Conservation (phyloP, 35 echinoderm and acorn worm species). For the Heliocidaris tuberculata region DNA sequence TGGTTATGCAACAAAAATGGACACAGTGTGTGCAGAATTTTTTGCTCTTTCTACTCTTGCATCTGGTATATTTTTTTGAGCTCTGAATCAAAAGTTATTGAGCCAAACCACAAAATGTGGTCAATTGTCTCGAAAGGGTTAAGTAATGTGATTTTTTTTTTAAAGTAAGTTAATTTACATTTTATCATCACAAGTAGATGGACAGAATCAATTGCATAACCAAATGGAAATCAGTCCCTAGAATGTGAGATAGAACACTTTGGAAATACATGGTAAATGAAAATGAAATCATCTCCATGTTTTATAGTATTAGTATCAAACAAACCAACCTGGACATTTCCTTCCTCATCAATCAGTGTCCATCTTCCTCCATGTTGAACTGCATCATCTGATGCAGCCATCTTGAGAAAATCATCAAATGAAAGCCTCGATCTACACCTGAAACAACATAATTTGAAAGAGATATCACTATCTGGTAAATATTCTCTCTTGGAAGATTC, state of each 20-base stretch:
- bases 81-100: no score
- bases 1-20: no score
- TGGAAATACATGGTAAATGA: not conserved
- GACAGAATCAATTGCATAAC: no score
- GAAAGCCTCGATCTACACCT: not conserved
- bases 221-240: not conserved
- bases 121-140: no score
- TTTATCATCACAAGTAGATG: no score
- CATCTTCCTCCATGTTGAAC: slow-evolving; percentile 22
- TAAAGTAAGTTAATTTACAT: no score
- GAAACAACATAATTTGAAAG: not conserved
- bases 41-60: no score
- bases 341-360: slow-evolving; percentile 34
- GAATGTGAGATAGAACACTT: not conserved
- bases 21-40: no score
- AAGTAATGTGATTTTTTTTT: no score
- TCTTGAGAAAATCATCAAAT: not conserved
- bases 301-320: not conserved
- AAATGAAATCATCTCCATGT: not conserved
- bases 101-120: no score
- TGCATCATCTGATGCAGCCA: slow-evolving; percentile 40
- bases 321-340: not conserved
- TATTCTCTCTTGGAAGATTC: no score
- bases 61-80: no score
- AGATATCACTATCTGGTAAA: not conserved